Conservation (phyloP, 1,140 invertebrate genomes). For the Laodelphax striatellus region DNA sequence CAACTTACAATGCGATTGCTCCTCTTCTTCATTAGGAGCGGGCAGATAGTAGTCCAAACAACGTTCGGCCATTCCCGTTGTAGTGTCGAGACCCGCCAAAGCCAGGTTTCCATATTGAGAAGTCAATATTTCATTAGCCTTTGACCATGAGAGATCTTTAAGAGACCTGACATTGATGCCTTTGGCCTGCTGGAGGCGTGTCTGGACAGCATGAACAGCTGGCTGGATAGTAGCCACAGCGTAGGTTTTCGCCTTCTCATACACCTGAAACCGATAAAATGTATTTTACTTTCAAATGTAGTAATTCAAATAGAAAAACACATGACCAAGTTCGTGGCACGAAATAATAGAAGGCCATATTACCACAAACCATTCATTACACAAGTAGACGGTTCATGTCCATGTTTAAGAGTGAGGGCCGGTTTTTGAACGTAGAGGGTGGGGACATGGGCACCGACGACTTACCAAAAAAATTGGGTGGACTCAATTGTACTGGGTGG, state of each 20-base stretch:
- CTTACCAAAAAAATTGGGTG: too few relatives aligned
- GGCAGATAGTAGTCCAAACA: constrained; percentile 70
- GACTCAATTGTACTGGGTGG: too few relatives aligned
- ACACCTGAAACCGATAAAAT: constrained; percentile 44
- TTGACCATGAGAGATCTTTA: constrained; percentile 53
- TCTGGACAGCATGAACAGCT: constrained; percentile 45
- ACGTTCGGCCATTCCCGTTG: constrained; percentile 56
- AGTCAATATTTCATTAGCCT: constrained; percentile 51
- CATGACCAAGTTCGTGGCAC: too few relatives aligned
- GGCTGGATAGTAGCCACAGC: constrained; percentile 47
- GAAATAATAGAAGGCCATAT: too few relatives aligned
- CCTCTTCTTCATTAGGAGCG: constrained; percentile 38
- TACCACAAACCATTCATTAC: too few relatives aligned
- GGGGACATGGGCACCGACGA: too few relatives aligned
- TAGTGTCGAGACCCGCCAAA: constrained; percentile 53
- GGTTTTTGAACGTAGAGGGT: too few relatives aligned
- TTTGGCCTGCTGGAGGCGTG: constrained; percentile 38
- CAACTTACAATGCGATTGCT: too few relatives aligned
- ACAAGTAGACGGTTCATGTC: too few relatives aligned
- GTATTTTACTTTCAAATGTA: constrained; percentile 17
- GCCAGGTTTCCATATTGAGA: constrained; percentile 42
- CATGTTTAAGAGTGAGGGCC: too few relatives aligned
- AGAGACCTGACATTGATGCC: constrained; percentile 44
- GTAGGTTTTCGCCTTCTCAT: constrained; percentile 60
- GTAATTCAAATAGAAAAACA: background rate